Evolutionary conservation across 2,797 vertebrate genomes (phyloP).

Genomic region (Pempheris klunzingeri): DNA sequence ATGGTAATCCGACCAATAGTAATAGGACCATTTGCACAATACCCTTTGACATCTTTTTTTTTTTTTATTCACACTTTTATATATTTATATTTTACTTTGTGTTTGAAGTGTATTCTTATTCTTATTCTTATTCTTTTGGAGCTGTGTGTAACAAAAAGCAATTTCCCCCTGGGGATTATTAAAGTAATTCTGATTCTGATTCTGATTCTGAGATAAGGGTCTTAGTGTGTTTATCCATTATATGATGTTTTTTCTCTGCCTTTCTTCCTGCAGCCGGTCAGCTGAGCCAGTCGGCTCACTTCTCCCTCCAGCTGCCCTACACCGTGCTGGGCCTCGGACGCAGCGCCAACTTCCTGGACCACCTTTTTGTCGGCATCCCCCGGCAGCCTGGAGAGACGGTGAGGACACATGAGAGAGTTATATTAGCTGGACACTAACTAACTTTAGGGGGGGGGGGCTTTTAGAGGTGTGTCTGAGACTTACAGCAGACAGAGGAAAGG

Average conservation of each 20-base stretch:
- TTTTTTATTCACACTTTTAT: no score
- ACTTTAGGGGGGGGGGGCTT: background rate
- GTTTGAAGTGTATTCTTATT: no score
- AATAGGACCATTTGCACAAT: no score
- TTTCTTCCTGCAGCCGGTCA: conserved; percentile 88
- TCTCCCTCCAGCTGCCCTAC: conserved; percentile 96
- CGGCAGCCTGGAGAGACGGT: conserved; percentile 90
- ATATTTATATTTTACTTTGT: no score
- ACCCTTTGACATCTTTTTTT: no score
- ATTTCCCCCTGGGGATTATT: no score
- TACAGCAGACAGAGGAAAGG: background rate
- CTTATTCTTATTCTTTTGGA: no score
- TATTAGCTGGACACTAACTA: no score
- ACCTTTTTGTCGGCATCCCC: conserved; percentile 95
- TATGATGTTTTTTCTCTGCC: conserved; percentile 4
- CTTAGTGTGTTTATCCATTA: background rate
- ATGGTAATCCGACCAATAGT: background rate
- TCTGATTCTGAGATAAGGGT: background rate
- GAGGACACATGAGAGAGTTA: conserved; percentile 39
- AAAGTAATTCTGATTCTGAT: no score
- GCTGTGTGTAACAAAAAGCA: no score
- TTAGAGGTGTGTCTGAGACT: background rate
- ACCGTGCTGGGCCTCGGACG: conserved; percentile 94
- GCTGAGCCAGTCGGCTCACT: conserved; percentile 95
- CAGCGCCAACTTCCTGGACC: conserved; percentile 97